Conservation (phyloP, 2,113 vertebrate species). For the Bos taurus region ARS-UCD2.0 NC_037329.1:77947501-77948000, state of each 20-base stretch:
- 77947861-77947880: neutral
- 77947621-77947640: neutral
- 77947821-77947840: neutral
- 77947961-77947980: neutral
- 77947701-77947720: neutral
- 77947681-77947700: neutral
- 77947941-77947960: neutral
- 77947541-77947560: neutral
- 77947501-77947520: neutral
- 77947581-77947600: neutral
- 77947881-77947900: neutral
- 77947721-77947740: rapidly evolving
- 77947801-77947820: neutral
- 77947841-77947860: neutral
- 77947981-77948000: neutral
- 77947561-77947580: rapidly evolving
- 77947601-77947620: neutral
- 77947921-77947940: neutral
- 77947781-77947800: neutral
- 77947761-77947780: neutral
- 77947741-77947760: neutral
- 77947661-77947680: neutral
- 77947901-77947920: neutral
- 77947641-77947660: neutral
- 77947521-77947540: neutral